A percentile compares a stretch with the other conserved stretches of the same genome.
These are phyloP conservation scores for Manis pentadactyla DNA, from an alignment of 2,797 vertebrate species.

Conservation along the genomic window DNA sequence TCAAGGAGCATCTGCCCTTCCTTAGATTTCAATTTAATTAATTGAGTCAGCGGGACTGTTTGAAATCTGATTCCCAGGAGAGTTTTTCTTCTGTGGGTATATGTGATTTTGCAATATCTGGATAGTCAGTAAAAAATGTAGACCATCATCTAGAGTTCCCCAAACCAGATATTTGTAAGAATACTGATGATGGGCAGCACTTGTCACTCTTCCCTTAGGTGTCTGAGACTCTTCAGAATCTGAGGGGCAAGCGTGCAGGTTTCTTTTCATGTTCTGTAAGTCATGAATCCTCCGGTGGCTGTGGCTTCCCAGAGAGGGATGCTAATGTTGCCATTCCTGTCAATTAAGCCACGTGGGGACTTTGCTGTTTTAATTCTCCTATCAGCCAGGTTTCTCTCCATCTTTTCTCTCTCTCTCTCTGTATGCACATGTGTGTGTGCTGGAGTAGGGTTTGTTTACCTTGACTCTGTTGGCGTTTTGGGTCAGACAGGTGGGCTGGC, in stretches of 20 bases:
- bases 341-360: neutral
- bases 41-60: neutral
- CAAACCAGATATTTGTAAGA: neutral
- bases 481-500: neutral
- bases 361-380: neutral
- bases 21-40: slow-evolving; percentile 1
- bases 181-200: neutral
- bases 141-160: neutral
- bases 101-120: neutral
- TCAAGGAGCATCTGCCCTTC: neutral
- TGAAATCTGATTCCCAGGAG: neutral
- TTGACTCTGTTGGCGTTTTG: neutral
- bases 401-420: neutral
- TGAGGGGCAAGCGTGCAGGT: neutral
- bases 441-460: neutral
- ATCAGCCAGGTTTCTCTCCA: neutral
- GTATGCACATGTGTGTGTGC: neutral
- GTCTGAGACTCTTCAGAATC: neutral
- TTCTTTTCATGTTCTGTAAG: neutral
- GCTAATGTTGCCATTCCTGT: neutral
- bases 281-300: neutral
- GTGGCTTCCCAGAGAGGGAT: neutral
- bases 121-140: neutral
- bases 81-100: neutral
- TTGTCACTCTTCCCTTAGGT: neutral